Conservation (phyloP, 2,113 vertebrate genomes). For the Diadophis punctatus region DNA sequence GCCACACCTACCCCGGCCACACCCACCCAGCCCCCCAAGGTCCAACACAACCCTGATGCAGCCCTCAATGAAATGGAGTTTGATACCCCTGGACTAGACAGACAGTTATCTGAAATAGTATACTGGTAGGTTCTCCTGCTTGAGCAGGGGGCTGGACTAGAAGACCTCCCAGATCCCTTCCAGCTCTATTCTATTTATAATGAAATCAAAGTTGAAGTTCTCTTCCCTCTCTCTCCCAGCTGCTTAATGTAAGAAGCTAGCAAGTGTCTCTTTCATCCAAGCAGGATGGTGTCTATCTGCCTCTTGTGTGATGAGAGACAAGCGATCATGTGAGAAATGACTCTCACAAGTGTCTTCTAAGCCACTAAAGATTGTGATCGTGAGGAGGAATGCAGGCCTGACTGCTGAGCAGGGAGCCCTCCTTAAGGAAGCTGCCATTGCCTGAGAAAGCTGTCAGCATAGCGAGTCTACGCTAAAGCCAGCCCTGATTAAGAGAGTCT, state of each 20-base stretch:
- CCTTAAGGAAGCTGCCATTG: background rate
- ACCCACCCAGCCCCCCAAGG: no score
- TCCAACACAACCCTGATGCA: no score
- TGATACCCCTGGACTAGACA: no score
- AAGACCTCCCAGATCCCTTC: no score
- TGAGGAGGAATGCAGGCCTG: background rate
- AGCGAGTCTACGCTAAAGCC: background rate
- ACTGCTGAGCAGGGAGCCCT: background rate
- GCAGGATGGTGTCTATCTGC: background rate
- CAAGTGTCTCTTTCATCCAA: background rate
- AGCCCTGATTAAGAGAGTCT: background rate
- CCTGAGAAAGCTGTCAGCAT: background rate
- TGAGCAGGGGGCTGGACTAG: no score
- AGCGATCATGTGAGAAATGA: background rate
- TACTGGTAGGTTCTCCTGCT: no score
- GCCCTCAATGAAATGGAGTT: no score
- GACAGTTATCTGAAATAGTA: no score
- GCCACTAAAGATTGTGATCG: background rate
- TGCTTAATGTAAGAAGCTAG: background rate
- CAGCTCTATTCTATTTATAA: background rate
- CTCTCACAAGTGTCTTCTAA: background rate
- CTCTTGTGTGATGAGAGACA: background rate
- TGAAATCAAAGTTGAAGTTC: background rate
- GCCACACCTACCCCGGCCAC: no score
- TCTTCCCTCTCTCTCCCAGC: background rate